Evolutionary conservation across 1,140 invertebrate species (phyloP), one percentile per base, ranked within the genome.

Genomic region (Spodoptera litura): DNA sequence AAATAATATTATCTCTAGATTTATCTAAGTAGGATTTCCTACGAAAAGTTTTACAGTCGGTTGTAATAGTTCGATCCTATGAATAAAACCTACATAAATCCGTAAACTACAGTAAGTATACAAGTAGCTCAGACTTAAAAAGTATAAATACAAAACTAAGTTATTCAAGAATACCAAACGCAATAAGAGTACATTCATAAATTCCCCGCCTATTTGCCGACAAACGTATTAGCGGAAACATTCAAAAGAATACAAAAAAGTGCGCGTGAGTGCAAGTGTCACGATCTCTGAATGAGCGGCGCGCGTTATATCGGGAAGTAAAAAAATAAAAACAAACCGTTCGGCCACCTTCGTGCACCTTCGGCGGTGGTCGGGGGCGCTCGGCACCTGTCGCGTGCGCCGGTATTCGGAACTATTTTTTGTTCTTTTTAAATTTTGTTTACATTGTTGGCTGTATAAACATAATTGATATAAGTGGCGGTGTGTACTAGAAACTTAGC

Each of bases 161-260:
- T 44, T 27, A 61, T 31, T 15, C 11, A 4, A 35, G 15, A 35
- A 15, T 31, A 35, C 13, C 25, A 13, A 49, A 11, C 20, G 27
- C 13, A 71, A 55, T 9, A 49, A 64, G 38, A 20, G n/a, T 3
- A 27, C 59, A 51, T 11, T 75, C 20, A 75, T 51, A 51, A 61
- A 75, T 75, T 75, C 73, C 73, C 25, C 38, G 44, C 59, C 73
- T 75, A 75, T 75, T 75, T 62, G 73, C 73, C 59, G 27, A 75
- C 59, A 51, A 62, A 61, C 73, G 55, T 74, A 74, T 74, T 74
- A 74, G 56, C 20, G 11, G 55, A 64, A 75, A 53, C 51, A 75
- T 75, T 62, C 73, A 51, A 75, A 75, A 62, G 64, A 52, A 64
- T 1, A 64, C 25, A 75, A 75, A 73, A 75, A 75, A 58, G 2